Conservation (phyloP, 2,113 vertebrate genomes). For the Cyrtonyx montezumae region DNA sequence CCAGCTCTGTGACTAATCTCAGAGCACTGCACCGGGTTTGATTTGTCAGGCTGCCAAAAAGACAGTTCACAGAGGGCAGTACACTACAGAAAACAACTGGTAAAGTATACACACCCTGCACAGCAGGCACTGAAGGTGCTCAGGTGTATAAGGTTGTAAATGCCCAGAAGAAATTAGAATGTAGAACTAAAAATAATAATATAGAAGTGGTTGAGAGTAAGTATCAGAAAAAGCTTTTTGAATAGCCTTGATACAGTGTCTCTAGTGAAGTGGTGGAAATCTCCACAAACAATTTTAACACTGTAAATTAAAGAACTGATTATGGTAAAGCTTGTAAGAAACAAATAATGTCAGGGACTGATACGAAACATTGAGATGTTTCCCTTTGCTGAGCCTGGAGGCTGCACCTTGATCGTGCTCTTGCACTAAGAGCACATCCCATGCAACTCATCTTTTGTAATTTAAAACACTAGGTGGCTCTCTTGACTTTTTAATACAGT, state of each 20-base stretch:
- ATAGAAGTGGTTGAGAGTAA: not conserved
- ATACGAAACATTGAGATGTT: not conserved
- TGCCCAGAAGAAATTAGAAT: not conserved
- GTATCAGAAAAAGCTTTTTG: not conserved
- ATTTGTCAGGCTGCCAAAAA: not conserved
- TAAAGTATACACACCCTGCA: not conserved
- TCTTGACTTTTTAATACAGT: not conserved
- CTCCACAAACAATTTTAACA: not conserved
- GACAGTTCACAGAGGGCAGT: not conserved
- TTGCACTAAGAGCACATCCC: accelerated
- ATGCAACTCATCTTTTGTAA: not conserved
- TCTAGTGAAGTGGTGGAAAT: not conserved
- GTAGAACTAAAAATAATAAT: not conserved
- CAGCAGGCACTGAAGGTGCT: not conserved
- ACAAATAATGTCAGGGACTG: not conserved
- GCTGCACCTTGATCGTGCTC: not conserved
- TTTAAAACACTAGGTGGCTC: conserved; percentile 52
- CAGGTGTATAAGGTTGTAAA: not conserved
- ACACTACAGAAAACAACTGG: not conserved
- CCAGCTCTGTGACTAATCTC: not conserved
- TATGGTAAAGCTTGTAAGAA: not conserved
- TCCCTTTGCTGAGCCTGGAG: not conserved
- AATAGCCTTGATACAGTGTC: not conserved
- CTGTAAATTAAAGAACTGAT: not conserved
- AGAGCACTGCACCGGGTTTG: not conserved